Conservation (phyloP, 1,140 invertebrate genomes). For the Lamellibrachia luymesi region DNA sequence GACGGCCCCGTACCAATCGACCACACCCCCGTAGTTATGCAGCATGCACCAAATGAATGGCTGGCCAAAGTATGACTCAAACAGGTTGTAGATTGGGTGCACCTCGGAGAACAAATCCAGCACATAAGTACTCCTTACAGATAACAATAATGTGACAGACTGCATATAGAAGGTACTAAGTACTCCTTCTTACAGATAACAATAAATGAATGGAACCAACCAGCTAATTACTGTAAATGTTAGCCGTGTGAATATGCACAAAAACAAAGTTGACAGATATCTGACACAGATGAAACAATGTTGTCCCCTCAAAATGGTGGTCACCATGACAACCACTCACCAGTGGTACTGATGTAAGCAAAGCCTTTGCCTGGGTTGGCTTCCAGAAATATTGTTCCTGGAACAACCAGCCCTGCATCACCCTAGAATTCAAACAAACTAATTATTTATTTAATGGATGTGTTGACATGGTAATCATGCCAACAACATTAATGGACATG, state of each 20-base stretch:
- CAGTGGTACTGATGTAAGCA: constrained; percentile 74
- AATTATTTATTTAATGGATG: too few species aligned
- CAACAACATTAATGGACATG: neutral
- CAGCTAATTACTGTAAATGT: too few species aligned
- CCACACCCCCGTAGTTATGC: constrained; percentile 89
- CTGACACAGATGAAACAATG: neutral
- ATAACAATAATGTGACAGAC: neutral
- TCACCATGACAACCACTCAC: constrained; percentile 57
- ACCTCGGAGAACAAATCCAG: constrained; percentile 85
- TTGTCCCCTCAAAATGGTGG: neutral
- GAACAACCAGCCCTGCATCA: constrained; percentile 90
- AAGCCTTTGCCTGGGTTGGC: constrained; percentile 65
- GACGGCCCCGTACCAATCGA: constrained; percentile 82
- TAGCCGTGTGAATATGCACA: too few species aligned
- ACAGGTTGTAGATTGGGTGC: constrained; percentile 72
- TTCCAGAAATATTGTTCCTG: constrained; percentile 70
- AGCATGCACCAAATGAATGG: constrained; percentile 96
- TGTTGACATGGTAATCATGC: too few species aligned
- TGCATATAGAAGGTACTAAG: neutral
- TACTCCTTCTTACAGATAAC: neutral
- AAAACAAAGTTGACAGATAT: neutral
- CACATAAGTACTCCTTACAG: constrained; percentile 49
- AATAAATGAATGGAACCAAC: too few species aligned
- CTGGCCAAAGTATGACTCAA: constrained; percentile 84
- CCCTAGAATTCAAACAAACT: constrained; percentile 55